Evolutionary conservation across 2,888 invertebrate genomes (phyloP).

Genomic region (Lissocephala sabroskyi): DNA sequence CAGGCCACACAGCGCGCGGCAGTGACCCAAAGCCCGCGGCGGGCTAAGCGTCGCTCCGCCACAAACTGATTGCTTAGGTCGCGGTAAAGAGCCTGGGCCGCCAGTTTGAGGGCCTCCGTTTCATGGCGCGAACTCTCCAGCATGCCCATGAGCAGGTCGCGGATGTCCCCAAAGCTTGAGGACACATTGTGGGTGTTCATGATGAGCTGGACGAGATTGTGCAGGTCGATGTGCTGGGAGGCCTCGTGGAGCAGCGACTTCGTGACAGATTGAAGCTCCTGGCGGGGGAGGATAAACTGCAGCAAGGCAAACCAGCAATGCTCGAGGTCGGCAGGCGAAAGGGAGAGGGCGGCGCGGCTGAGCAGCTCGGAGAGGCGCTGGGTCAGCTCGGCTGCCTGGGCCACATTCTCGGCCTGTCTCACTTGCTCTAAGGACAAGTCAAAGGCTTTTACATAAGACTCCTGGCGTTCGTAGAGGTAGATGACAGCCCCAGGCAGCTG

Average conservation of each 20-base stretch:
- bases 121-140: conserved; percentile 84
- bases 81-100: conserved; percentile 77
- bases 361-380: conserved; percentile 30
- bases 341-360: conserved; percentile 72
- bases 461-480: conserved; percentile 82
- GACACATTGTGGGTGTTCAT: conserved; percentile 73
- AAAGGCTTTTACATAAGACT: conserved; percentile 82
- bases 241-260: conserved; percentile 75
- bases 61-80: conserved; percentile 77
- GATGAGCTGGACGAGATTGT: conserved; percentile 76
- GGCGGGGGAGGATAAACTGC: conserved; percentile 70
- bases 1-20: conserved; percentile 69
- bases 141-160: conserved; percentile 78
- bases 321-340: conserved; percentile 72
- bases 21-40: conserved; percentile 70
- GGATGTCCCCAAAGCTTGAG: conserved; percentile 77
- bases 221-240: conserved; percentile 75
- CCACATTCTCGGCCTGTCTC: conserved; percentile 25
- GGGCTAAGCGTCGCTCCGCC: conserved; percentile 47
- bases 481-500: conserved; percentile 80
- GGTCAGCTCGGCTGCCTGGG: conserved; percentile 38
- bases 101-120: conserved; percentile 80
- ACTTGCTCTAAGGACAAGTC: conserved; percentile 75
- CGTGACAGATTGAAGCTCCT: conserved; percentile 70
- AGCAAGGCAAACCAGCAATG: conserved; percentile 74